Conservation (phyloP, 64 coral and sea anemone species). For the Catalaphyllia jardinei region DNA sequence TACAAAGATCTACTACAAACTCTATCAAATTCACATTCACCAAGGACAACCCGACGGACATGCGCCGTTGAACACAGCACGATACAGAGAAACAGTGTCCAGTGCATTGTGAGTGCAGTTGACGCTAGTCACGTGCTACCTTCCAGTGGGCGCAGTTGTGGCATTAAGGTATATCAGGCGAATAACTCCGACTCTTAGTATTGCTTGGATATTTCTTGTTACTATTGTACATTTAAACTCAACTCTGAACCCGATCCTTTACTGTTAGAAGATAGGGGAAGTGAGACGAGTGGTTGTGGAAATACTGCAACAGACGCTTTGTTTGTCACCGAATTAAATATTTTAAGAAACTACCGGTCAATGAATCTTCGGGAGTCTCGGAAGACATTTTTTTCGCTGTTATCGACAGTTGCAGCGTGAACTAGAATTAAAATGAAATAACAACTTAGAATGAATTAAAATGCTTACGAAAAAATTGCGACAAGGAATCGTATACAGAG, state of each 20-base stretch:
- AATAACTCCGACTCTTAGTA: neutral
- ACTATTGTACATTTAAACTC: neutral
- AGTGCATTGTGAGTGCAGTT: neutral
- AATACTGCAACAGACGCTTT: too few species aligned
- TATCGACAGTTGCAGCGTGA: too few species aligned
- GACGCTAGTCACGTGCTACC: neutral
- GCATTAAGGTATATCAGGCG: neutral
- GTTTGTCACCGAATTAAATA: too few species aligned
- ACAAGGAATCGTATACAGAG: too few species aligned
- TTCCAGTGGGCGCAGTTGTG: neutral
- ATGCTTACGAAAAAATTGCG: too few species aligned
- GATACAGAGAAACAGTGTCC: constrained; percentile 12
- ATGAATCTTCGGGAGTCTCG: too few species aligned
- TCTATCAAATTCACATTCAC: neutral
- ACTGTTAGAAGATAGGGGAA: neutral
- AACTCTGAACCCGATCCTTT: neutral
- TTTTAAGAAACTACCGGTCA: too few species aligned
- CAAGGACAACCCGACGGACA: neutral
- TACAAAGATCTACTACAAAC: neutral
- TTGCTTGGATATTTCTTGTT: neutral
- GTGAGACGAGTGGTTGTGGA: neutral
- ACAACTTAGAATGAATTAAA: too few species aligned
- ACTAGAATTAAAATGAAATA: too few species aligned
- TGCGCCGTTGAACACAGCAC: neutral
- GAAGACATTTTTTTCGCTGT: too few species aligned